These are phyloP conservation scores for Alethe castanea DNA, from an alignment of 2,113 vertebrate genomes.

Conservation along the genomic window DNA sequence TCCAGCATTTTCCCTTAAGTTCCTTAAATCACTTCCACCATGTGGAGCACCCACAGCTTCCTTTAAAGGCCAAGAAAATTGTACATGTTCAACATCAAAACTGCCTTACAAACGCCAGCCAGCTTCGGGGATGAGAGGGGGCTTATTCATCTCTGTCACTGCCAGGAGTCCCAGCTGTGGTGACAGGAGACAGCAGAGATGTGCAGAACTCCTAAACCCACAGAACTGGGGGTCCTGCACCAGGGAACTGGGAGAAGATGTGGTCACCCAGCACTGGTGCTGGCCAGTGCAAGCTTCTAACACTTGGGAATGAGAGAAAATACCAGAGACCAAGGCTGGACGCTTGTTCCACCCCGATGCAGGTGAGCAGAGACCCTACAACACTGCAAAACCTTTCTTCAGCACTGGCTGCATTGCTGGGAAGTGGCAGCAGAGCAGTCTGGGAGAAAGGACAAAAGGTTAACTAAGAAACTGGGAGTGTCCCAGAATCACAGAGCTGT, in stretches of 20 bases:
- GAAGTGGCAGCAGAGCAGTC: background rate
- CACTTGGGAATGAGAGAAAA: background rate
- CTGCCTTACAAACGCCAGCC: background rate
- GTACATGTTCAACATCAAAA: background rate
- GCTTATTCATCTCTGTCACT: slow-evolving; percentile 2
- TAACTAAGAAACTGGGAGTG: background rate
- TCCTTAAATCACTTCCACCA: background rate
- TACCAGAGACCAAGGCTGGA: background rate
- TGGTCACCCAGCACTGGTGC: background rate
- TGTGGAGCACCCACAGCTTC: background rate
- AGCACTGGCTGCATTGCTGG: background rate
- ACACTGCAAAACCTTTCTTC: background rate
- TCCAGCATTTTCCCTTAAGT: background rate
- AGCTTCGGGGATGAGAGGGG: background rate
- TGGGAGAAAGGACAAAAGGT: background rate
- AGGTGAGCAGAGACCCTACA: background rate
- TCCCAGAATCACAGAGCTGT: background rate
- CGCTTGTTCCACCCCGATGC: background rate
- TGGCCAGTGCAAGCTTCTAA: background rate
- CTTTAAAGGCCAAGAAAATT: slow-evolving; percentile 9
- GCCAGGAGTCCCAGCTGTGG: background rate
- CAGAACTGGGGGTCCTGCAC: background rate
- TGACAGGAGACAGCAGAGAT: background rate
- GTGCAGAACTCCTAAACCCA: background rate
- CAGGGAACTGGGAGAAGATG: rapidly evolving